A percentile compares a stretch with the other conserved stretches of the same genome.
Evolutionary conservation across 1,140 invertebrate species (phyloP).

Genomic region (Drosophila lowei): DNA sequence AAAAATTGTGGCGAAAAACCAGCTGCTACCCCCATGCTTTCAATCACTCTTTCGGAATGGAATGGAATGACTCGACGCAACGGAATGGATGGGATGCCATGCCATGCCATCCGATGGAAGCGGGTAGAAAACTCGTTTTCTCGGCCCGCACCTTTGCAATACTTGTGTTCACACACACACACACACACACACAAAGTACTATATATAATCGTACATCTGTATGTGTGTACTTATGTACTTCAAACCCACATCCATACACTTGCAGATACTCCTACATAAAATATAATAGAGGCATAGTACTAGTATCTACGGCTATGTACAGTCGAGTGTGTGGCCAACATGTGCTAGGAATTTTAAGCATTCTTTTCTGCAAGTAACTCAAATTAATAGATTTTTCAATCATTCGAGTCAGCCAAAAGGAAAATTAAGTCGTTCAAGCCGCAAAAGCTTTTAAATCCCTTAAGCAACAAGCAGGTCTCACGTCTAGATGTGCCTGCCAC

Average conservation of each 20-base stretch:
- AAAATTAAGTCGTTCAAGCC: conserved; percentile 17
- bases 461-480: too few relatives aligned
- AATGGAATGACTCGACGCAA: conserved; percentile 64
- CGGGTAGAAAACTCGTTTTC: conserved; percentile 69
- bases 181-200: too few relatives aligned
- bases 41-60: conserved; percentile 37
- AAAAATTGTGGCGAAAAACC: conserved; percentile 68
- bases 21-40: conserved; percentile 76
- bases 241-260: too few relatives aligned
- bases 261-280: too few relatives aligned
- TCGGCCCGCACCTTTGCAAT: conserved; percentile 35
- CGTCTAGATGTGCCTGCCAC: too few relatives aligned
- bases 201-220: conserved; percentile 7
- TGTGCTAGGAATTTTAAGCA: conserved; percentile 55
- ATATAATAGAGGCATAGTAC: too few relatives aligned
- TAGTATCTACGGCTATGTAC: too few relatives aligned
- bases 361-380: conserved; percentile 69
- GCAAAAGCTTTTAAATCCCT: background rate
- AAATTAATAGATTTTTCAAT: conserved; percentile 72
- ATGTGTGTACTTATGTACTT: background rate
- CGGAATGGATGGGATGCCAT: conserved; percentile 1
- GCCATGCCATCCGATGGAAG: conserved; percentile 33
- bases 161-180: conserved; percentile 1
- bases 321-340: conserved; percentile 13
- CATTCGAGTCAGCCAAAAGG: conserved; percentile 10